Percentiles rank a stretch among this genome's conserved stretches.
These are phyloP conservation scores for Cotesia chilonis DNA, from an alignment of 1,140 invertebrate genomes.

Conservation along the genomic window DNA sequence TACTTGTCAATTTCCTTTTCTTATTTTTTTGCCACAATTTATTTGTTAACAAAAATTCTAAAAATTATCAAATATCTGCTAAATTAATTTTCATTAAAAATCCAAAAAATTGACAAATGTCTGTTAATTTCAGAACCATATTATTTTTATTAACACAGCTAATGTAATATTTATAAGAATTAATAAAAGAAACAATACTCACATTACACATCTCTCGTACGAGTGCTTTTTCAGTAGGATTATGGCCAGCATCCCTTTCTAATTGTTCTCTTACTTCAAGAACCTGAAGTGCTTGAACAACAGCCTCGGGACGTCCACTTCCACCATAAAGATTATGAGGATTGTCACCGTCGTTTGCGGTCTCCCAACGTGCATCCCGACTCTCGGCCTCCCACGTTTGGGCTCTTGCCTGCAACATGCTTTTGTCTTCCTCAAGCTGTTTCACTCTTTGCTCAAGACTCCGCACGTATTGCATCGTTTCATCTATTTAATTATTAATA, in stretches of 20 bases:
- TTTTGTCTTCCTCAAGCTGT: conserved; percentile 84
- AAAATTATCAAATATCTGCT: too few species aligned
- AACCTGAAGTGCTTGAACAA: conserved; percentile 89
- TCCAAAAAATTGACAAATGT: too few species aligned
- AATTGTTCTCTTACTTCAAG: conserved; percentile 89
- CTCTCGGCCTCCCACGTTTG: conserved; percentile 65
- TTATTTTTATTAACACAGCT: too few species aligned
- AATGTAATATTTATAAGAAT: too few species aligned
- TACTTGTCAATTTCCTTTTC: too few species aligned
- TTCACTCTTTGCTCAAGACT: conserved; percentile 86
- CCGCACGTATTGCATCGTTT: conserved; percentile 87
- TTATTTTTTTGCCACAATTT: too few species aligned
- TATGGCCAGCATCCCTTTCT: conserved; percentile 83
- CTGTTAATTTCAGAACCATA: too few species aligned
- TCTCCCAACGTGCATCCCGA: conserved; percentile 55
- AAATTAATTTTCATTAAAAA: too few species aligned
- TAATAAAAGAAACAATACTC: conserved; percentile 53
- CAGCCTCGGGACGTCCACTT: conserved; percentile 80
- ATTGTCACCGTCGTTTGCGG: conserved; percentile 61
- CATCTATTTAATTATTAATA: conserved; percentile 66
- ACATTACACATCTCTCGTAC: conserved; percentile 97
- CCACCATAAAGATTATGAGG: conserved; percentile 47
- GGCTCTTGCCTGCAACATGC: conserved; percentile 62
- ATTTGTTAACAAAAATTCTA: too few species aligned
- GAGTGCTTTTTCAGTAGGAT: conserved; percentile 86